A percentile compares a stretch with the other conserved stretches of the same genome.
These are phyloP conservation scores for Calidris pygmaea DNA, from an alignment of 2,113 vertebrate species.

Conservation along the genomic window DNA sequence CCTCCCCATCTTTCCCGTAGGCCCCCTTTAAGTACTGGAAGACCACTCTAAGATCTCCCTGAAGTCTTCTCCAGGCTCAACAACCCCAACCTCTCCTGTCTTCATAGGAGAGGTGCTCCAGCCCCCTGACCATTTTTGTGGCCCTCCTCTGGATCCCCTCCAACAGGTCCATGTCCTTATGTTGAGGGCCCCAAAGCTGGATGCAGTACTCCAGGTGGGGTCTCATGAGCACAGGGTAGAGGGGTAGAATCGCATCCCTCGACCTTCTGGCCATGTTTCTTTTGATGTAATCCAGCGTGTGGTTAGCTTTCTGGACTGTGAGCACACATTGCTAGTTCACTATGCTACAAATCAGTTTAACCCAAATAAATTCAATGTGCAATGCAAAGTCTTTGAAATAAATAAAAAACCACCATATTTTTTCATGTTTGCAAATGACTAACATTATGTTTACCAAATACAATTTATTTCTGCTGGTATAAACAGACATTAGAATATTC, in stretches of 20 bases:
- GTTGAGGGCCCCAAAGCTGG: neutral
- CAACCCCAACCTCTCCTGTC: neutral
- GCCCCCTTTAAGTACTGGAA: neutral
- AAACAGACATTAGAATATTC: slow-evolving; percentile 58
- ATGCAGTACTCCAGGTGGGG: neutral
- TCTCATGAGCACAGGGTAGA: neutral
- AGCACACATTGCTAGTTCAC: neutral
- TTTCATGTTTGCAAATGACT: slow-evolving; percentile 54
- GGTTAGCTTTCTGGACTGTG: too few species aligned
- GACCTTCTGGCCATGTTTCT: neutral
- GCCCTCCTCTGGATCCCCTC: too few species aligned
- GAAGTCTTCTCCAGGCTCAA: neutral
- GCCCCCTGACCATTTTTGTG: too few species aligned
- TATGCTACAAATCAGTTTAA: neutral
- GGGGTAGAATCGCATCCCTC: neutral
- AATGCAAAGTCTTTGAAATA: slow-evolving; percentile 12
- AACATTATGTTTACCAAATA: slow-evolving; percentile 53
- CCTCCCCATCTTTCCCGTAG: neutral
- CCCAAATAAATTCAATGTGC: neutral
- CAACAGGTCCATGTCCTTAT: neutral
- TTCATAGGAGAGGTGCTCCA: neutral
- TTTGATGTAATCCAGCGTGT: too few species aligned
- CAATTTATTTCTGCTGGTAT: slow-evolving; percentile 52
- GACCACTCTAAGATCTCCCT: neutral
- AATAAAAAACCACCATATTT: neutral